Conservation (phyloP, 92 coral and sea anemone species). For the Epizoanthus stellaris region DNA sequence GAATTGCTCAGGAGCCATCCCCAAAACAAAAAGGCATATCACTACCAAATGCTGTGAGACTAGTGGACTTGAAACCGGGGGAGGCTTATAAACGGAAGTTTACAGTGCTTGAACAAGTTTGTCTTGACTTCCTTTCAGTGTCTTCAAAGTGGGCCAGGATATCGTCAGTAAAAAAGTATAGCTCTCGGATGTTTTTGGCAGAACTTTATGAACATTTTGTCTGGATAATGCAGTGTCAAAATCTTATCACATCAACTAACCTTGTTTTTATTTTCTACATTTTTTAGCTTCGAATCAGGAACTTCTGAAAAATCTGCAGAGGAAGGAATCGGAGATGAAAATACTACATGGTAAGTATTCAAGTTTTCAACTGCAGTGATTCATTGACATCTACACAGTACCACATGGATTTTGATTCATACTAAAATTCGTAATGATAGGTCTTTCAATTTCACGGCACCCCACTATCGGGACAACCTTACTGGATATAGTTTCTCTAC, state of each 20-base stretch:
- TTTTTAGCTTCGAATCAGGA: conserved; percentile 75
- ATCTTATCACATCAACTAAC: not conserved
- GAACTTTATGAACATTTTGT: not conserved
- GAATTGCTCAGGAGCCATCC: too few relatives aligned
- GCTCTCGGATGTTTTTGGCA: too few relatives aligned
- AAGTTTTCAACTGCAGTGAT: not conserved
- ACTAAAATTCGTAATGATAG: too few relatives aligned
- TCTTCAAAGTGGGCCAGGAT: too few relatives aligned
- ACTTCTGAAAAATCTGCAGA: conserved; percentile 67
- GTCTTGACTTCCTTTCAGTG: too few relatives aligned
- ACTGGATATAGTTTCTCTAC: not conserved
- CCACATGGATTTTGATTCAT: not conserved
- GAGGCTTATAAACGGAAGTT: too few relatives aligned
- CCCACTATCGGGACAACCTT: not conserved
- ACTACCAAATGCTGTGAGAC: too few relatives aligned
- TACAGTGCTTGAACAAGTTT: too few relatives aligned
- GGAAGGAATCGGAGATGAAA: conserved; percentile 89
- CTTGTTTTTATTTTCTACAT: not conserved
- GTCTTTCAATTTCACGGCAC: not conserved
- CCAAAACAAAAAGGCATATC: too few relatives aligned
- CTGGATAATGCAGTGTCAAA: not conserved
- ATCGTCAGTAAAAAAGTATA: too few relatives aligned
- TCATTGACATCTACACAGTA: not conserved
- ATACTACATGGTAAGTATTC: conserved; percentile 73
- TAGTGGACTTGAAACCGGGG: too few relatives aligned